Conservation (phyloP, 2,113 vertebrate species). For the Lamprotornis superbus region DNA sequence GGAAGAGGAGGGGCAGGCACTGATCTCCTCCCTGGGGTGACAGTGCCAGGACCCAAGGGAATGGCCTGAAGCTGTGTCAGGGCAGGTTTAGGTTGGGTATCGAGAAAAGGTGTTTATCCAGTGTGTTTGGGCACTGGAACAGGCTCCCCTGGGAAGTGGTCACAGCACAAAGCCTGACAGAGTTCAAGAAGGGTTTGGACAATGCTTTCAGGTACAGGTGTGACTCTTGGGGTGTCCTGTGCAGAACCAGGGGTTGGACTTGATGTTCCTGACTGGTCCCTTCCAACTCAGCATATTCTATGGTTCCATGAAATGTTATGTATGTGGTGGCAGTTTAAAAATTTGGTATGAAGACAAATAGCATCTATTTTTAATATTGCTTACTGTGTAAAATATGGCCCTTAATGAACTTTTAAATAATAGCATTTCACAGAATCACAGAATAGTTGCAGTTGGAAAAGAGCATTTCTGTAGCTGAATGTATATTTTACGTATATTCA, state of each 20-base stretch:
- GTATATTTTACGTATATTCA: background rate
- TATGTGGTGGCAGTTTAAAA: background rate
- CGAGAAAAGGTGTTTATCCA: background rate
- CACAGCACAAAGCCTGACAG: background rate
- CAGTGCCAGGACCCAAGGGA: background rate
- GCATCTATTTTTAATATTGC: background rate
- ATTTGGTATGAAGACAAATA: background rate
- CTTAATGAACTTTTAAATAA: background rate
- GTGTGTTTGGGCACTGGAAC: rapidly evolving
- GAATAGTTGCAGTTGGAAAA: background rate
- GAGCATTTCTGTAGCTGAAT: background rate
- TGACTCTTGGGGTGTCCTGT: background rate
- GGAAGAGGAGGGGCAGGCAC: rapidly evolving
- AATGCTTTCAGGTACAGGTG: rapidly evolving
- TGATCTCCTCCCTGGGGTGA: background rate
- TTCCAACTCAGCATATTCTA: background rate
- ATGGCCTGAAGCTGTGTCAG: background rate
- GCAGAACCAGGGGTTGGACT: background rate
- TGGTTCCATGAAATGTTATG: background rate
- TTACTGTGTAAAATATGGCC: background rate
- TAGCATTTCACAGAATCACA: background rate
- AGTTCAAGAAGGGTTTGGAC: background rate
- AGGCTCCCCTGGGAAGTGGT: background rate
- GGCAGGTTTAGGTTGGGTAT: background rate
- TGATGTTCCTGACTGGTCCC: rapidly evolving